Evolutionary conservation across 2,797 vertebrate genomes (phyloP).

Genomic region (Arrhamphus sclerolepis): DNA sequence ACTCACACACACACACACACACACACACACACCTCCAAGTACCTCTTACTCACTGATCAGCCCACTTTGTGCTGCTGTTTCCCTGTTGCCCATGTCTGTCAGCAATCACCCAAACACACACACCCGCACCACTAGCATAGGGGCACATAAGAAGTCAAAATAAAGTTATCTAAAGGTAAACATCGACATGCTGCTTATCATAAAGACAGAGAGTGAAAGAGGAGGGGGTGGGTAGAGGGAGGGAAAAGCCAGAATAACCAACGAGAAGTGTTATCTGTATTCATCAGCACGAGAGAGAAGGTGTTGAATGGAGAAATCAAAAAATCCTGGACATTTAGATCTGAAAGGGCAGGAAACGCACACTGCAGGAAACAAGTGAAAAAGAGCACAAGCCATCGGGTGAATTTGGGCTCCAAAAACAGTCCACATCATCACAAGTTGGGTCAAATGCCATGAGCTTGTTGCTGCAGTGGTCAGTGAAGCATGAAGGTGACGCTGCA

Average conservation of each 20-base stretch:
- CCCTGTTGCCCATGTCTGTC: constrained; percentile 65
- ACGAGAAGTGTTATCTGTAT: constrained; percentile 55
- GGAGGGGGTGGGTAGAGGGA: constrained; percentile 28
- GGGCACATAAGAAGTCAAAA: constrained; percentile 63
- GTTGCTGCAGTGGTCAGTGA: constrained; percentile 32
- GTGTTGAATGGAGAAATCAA: constrained; percentile 68
- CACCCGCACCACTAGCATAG: constrained; percentile 32
- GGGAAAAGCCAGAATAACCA: constrained; percentile 11
- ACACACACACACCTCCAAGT: constrained; percentile 17
- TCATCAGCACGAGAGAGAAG: constrained; percentile 54
- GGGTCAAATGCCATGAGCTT: constrained; percentile 34
- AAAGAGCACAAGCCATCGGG: constrained; percentile 44
- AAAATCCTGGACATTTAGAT: constrained; percentile 57
- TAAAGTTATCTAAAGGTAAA: constrained; percentile 63
- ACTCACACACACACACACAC: no score
- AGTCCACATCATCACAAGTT: constrained; percentile 23
- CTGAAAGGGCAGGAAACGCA: constrained; percentile 59
- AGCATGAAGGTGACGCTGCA: constrained; percentile 40
- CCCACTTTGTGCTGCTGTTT: constrained; percentile 34
- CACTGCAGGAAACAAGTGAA: constrained; percentile 57
- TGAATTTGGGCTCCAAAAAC: constrained; percentile 16
- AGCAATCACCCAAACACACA: constrained; percentile 50
- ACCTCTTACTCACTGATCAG: constrained; percentile 33
- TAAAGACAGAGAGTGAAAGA: constrained; percentile 19
- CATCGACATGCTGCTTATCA: constrained; percentile 44